phyloP scores from a whole-genome alignment of 2,797 vertebrate genomes.

The Gallinago solitaria region DNA sequence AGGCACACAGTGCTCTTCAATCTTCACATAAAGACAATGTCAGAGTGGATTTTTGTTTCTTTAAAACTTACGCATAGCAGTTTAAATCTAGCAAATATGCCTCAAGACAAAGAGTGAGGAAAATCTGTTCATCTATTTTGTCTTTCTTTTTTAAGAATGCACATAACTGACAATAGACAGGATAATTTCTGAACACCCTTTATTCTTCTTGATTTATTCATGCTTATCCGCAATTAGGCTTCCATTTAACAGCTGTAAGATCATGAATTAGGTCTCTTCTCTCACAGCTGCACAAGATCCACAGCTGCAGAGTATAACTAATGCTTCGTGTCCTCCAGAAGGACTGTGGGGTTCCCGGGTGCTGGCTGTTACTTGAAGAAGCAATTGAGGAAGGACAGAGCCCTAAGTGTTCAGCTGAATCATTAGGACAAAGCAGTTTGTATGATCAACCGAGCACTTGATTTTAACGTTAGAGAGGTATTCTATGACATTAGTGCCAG shows the following conservation, averaged over 20 bases:
- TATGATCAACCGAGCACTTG: not conserved
- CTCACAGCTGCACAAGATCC: constrained; percentile 25
- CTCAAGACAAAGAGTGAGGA: not conserved
- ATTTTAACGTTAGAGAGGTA: not conserved
- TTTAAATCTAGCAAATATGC: not conserved
- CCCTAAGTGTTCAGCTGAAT: not conserved
- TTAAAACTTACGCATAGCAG: not conserved
- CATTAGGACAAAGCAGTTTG: not conserved
- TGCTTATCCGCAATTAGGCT: not conserved
- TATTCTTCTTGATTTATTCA: not conserved
- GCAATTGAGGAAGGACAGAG: not conserved
- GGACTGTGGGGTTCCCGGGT: not conserved
- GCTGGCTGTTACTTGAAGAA: not conserved
- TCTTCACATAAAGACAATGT: not conserved
- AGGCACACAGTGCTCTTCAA: not conserved
- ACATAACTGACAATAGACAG: not conserved
- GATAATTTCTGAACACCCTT: not conserved
- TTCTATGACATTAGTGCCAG: not conserved
- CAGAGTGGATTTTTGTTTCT: not conserved
- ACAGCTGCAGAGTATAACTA: constrained; percentile 43
- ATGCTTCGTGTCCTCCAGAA: not conserved
- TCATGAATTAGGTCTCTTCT: constrained; percentile 26
- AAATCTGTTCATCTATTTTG: not conserved
- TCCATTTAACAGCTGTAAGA: constrained; percentile 34
- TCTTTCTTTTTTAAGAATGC: not conserved